These are phyloP conservation scores for Galendromus occidentalis DNA, from an alignment of 1,140 invertebrate genomes.

Conservation along the genomic window DNA sequence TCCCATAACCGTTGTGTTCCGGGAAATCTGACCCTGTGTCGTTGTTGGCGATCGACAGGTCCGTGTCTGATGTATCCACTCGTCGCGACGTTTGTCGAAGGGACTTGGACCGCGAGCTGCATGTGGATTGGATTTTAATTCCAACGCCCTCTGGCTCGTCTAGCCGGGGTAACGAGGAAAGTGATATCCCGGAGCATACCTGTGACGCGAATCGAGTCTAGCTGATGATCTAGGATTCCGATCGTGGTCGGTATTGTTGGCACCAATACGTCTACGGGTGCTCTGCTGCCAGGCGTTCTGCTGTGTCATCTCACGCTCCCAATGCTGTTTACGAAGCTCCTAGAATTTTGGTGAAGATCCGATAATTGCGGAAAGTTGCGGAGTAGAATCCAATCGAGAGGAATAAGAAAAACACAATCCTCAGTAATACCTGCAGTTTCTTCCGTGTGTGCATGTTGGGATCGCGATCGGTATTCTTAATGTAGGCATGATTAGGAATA, in stretches of 20 bases:
- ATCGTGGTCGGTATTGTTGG: not conserved
- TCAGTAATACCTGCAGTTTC: not conserved
- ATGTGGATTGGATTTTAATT: too few species aligned
- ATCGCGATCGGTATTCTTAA: not conserved
- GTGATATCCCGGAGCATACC: not conserved
- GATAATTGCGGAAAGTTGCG: too few species aligned
- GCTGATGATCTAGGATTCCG: not conserved
- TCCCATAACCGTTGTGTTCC: not conserved
- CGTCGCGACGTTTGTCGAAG: too few species aligned
- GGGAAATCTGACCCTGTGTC: constrained; percentile 4
- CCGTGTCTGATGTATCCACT: not conserved
- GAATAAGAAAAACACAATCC: too few species aligned
- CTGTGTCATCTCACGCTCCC: constrained; percentile 1
- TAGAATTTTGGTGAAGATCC: not conserved
- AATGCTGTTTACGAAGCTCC: constrained; percentile 6
- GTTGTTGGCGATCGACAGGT: not conserved
- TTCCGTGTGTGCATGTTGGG: not conserved
- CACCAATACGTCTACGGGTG: not conserved
- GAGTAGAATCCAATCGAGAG: too few species aligned
- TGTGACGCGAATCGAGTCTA: not conserved
- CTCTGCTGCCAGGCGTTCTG: not conserved
- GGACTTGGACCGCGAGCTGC: too few species aligned
- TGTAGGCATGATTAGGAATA: not conserved
- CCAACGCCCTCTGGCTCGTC: too few species aligned
- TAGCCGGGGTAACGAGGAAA: too few species aligned